Base-by-base conservation (phyloP, 2,797 vertebrate species). In the Pyrocephalus nanus region DNA sequence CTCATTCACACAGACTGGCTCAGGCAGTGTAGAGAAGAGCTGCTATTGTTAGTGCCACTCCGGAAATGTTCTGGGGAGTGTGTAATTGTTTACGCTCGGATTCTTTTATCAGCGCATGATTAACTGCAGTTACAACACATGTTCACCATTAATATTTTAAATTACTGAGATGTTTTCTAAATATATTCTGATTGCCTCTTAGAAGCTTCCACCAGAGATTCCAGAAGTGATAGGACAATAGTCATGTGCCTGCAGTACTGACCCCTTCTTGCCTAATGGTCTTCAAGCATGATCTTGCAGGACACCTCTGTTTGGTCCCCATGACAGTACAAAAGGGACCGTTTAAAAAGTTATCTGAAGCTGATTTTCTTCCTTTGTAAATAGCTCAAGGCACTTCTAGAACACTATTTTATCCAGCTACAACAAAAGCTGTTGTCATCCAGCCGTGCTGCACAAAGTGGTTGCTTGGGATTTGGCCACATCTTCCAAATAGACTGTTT, bases 61-160 rank as follows among this genome's bases (percentile, higher is more conserved):
- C 82, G 95, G 91, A 96, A 96, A 96, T 96, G 54, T 86, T 95
- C 92, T 43, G 60, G 87, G 61, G n/a, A 94, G 66, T 92, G 84
- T 95, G 93, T 91, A 54, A 92, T 89, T 94, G 94, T 95, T 95
- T 95, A 77, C 34, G 4, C 82, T 92, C 73, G 43, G 71, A 93
- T 76, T 83, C 86, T 79, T 96, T 93, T 95, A 96, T 90, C 88
- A 92, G 47, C 0, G 4, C 78, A 78, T 95, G 96, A 96, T 89
- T 92, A 97, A 95, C 73, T 95, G 90, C 95, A 96, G 92, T 92
- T 88, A 94, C 83, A 81, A 81, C 90, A 96, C 86, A 91, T 94
- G 88, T 58, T 93, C 91, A 85, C 65, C 78, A 95, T 92, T 95
- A 96, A 93, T 93, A 81, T 43, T 92, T 95, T 88, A 93, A 88